Base-by-base conservation (phyloP, 1,140 invertebrate species). In the Parapsyche elsis region DNA sequence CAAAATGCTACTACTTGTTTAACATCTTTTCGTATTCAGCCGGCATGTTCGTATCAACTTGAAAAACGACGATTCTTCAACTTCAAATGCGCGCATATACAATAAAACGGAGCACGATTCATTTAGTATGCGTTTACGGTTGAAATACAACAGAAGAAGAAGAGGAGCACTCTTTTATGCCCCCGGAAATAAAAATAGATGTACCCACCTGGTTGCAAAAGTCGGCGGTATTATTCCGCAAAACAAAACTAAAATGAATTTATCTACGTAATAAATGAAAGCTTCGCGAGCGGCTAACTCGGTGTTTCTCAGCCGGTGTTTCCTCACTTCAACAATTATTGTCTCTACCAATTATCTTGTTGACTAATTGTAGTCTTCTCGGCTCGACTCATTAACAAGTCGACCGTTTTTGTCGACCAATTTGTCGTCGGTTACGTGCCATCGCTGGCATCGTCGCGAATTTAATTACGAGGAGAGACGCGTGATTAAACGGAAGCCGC, bases 381-480 rank as follows among this genome's bases (percentile, higher is more conserved):
- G 49, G 16, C 30, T 12, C 49, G 49, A 53, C 49, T 53, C 49
- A 53, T 53, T 53, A 53, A 53, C 16, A 16, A 53, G 16, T 53
- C 49, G 49, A 14, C 49, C 49, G 49, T 53, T 53, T 53, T 23
- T 61, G n/a, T 61, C 59, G 16, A 61, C 59, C 59, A 61, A 38
- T 61, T 61, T 61, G 59, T 61, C 59, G 59, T 24, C n/a, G n/a
- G 16, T 19, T 61, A 61, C 59, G 59, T 61, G 59, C 59, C 59
- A 16, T 10, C 19, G 1, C n/a, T 61, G 49, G 49, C 16, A 4
- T 61, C 21, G 59, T 21, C n/a, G 59, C 9, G 21, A 61, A 61
- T 61, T 61, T 61, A 61, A 61, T 61, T 61, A 61, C 49, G 16
- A 4, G 49, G 49, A 14, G 49, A 53, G 49, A 53, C 12, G 16